Conservation (phyloP, 2,888 invertebrate species). For the Chelonus formosanus region DNA sequence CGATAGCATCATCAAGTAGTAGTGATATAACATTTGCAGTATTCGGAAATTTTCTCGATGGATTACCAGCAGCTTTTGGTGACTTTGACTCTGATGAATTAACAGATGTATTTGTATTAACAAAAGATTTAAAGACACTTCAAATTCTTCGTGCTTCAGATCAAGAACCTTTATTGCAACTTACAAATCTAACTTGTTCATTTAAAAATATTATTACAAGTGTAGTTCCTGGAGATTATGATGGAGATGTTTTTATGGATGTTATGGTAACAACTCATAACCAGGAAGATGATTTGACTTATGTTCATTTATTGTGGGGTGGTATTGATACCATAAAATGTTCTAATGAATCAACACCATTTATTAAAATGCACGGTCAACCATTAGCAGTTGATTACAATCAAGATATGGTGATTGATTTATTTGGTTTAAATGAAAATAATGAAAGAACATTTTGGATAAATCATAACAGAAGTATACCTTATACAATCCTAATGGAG, state of each 20-base stretch:
- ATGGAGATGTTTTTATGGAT: slow-evolving; percentile 96
- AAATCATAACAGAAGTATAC: slow-evolving; percentile 67
- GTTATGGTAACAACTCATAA: slow-evolving; percentile 74
- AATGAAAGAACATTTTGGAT: slow-evolving; percentile 77
- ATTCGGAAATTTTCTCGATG: slow-evolving; percentile 77
- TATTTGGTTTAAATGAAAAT: slow-evolving; percentile 78
- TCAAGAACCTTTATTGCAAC: slow-evolving; percentile 74
- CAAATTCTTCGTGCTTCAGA: slow-evolving; percentile 79
- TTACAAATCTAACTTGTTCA: slow-evolving; percentile 70
- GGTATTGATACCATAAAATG: slow-evolving; percentile 75
- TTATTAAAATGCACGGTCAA: slow-evolving; percentile 74
- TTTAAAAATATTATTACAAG: slow-evolving; percentile 75
- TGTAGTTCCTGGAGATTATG: slow-evolving; percentile 92
- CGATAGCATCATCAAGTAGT: slow-evolving; percentile 43
- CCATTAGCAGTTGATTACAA: slow-evolving; percentile 87
- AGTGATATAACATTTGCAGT: slow-evolving; percentile 80
- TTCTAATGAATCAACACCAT: slow-evolving; percentile 67
- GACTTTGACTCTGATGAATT: slow-evolving; percentile 96
- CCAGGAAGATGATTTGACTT: slow-evolving; percentile 56
- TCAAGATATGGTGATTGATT: slow-evolving; percentile 90
- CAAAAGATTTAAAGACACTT: slow-evolving; percentile 71
- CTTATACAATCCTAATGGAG: slow-evolving; percentile 55
- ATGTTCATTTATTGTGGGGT: slow-evolving; percentile 81
- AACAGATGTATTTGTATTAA: slow-evolving; percentile 88
- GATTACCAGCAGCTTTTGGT: slow-evolving; percentile 90